phyloP scores from a whole-genome alignment of 2,113 vertebrate genomes.

The Pelodiscus sinensis region DNA sequence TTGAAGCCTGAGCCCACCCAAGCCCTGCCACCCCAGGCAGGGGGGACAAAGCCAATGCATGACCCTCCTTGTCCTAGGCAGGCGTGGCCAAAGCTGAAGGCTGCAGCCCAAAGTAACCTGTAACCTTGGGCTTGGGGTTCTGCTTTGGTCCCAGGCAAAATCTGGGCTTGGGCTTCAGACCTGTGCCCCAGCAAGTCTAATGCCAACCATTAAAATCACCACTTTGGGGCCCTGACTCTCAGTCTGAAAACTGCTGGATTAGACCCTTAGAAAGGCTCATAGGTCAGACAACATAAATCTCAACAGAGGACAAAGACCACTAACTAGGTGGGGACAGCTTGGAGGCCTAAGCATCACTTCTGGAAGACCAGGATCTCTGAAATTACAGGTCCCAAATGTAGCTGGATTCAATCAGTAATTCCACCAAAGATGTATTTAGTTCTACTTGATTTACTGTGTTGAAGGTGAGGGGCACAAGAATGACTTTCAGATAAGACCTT shows the following conservation, averaged over 20 bases:
- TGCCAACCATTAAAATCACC: too few species aligned
- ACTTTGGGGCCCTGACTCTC: too few species aligned
- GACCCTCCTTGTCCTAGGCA: too few species aligned
- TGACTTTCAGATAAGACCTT: not conserved
- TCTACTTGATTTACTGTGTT: not conserved
- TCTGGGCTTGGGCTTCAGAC: too few species aligned
- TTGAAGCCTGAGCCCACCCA: too few species aligned
- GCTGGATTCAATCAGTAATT: not conserved
- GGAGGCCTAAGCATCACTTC: not conserved
- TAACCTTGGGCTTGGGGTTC: too few species aligned
- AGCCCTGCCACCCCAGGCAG: too few species aligned
- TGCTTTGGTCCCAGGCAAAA: too few species aligned
- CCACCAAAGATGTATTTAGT: not conserved
- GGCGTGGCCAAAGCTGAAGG: too few species aligned
- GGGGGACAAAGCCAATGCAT: too few species aligned
- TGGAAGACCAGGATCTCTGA: not conserved
- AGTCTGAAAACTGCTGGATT: not conserved
- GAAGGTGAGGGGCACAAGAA: not conserved
- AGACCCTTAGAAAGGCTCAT: not conserved
- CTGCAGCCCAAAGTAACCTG: too few species aligned
- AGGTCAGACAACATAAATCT: not conserved
- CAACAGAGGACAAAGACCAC: not conserved
- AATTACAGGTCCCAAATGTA: not conserved
- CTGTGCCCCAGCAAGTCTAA: too few species aligned
- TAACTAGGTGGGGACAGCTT: not conserved